Evolutionary conservation across 2,888 invertebrate genomes (phyloP).

Genomic region (Dicranocentrus wangi): DNA sequence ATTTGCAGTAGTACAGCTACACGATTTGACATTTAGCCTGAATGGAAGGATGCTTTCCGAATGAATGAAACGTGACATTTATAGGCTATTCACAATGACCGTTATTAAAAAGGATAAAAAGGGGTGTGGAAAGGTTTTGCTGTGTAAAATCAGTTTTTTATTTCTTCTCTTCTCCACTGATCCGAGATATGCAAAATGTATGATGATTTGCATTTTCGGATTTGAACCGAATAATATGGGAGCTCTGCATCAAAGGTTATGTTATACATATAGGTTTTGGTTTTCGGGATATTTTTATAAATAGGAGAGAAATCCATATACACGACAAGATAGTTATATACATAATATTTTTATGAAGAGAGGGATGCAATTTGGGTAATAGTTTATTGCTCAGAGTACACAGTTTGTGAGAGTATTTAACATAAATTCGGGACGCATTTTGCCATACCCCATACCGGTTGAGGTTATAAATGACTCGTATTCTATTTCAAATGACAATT

Average conservation of each 20-base stretch:
- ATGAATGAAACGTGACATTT: conserved; percentile 8
- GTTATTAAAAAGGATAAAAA: background rate
- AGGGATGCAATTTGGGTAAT: too few relatives aligned
- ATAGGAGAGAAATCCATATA: too few relatives aligned
- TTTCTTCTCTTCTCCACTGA: background rate
- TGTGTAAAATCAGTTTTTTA: background rate
- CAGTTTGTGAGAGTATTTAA: background rate
- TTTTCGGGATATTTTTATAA: too few relatives aligned
- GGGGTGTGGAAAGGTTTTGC: background rate
- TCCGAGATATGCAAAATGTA: background rate
- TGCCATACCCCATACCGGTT: conserved; percentile 15
- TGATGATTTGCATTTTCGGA: background rate
- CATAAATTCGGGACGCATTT: conserved; percentile 1
- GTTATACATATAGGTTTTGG: too few relatives aligned
- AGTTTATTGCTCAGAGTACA: background rate
- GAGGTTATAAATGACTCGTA: conserved; percentile 1
- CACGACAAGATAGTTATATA: too few relatives aligned
- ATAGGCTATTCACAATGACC: background rate
- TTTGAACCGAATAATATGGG: too few relatives aligned
- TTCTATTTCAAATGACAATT: conserved; percentile 27
- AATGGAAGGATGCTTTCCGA: background rate
- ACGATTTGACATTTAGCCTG: conserved; percentile 5
- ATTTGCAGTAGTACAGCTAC: too few relatives aligned
- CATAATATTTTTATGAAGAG: too few relatives aligned
- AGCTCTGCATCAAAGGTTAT: too few relatives aligned